phyloP scores from a whole-genome alignment of 92 coral and sea anemone genomes.

The Phymanthus crucifer region DNA sequence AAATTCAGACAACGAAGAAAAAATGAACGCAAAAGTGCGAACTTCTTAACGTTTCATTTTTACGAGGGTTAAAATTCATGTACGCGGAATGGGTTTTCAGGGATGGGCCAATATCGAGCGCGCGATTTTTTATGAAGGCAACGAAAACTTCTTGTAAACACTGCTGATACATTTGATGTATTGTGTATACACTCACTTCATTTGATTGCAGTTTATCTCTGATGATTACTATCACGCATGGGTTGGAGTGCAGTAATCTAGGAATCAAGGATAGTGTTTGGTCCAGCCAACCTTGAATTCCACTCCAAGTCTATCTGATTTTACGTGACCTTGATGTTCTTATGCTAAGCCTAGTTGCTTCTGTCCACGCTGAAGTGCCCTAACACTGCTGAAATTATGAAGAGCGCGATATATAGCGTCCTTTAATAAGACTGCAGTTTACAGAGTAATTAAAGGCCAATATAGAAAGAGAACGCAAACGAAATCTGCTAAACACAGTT shows the following conservation, averaged over 20 bases:
- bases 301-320: background rate
- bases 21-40: background rate
- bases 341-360: no score
- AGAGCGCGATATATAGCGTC: background rate
- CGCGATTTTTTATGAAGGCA: background rate
- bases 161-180: background rate
- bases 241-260: background rate
- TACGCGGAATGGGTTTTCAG: background rate
- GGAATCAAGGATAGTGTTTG: background rate
- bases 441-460: conserved; percentile 1
- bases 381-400: background rate
- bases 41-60: background rate
- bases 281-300: background rate
- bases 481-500: background rate
- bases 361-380: background rate
- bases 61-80: background rate
- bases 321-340: background rate
- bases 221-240: conserved; percentile 5
- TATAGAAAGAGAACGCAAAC: background rate
- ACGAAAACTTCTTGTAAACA: background rate
- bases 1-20: background rate
- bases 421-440: background rate
- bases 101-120: background rate
- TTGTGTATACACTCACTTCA: background rate
- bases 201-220: background rate